Percentiles rank a stretch among this genome's conserved stretches.
phyloP scores from a whole-genome alignment of 2,888 invertebrate genomes.

The Cataglyphis rosenhaueri region DNA sequence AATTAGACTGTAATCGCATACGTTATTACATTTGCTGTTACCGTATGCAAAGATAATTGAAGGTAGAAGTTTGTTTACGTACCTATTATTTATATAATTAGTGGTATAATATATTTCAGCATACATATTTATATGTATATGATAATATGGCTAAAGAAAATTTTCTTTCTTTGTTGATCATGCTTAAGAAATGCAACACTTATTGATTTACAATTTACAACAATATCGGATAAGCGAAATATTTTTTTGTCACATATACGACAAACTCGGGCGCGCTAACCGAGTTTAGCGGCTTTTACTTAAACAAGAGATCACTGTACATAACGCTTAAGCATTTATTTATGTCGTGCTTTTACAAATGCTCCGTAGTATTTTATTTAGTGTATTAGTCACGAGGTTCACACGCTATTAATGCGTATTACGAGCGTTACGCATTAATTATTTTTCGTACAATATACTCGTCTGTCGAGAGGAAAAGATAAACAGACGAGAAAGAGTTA shows the following conservation, averaged over 20 bases:
- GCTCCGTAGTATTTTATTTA: constrained; percentile 84
- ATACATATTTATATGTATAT: constrained; percentile 10
- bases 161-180: not conserved
- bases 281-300: constrained; percentile 83
- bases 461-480: constrained; percentile 34
- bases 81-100: constrained; percentile 33
- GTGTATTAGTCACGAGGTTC: constrained; percentile 73
- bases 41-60: constrained; percentile 17
- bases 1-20: constrained; percentile 37
- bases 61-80: constrained; percentile 21
- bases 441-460: constrained; percentile 58
- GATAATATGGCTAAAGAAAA: not conserved
- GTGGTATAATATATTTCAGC: constrained; percentile 6
- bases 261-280: constrained; percentile 55
- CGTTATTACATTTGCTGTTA: constrained; percentile 9
- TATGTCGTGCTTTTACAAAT: constrained; percentile 83
- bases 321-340: constrained; percentile 85
- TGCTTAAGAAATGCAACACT: not conserved
- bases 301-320: constrained; percentile 81
- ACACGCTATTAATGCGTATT: constrained; percentile 66
- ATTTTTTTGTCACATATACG: not conserved
- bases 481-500: constrained; percentile 46
- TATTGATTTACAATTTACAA: not conserved
- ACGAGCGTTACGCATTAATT: constrained; percentile 56
- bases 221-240: not conserved